These are phyloP conservation scores for Mythimna impura DNA, from an alignment of 2,888 invertebrate species.

Conservation along the genomic window DNA sequence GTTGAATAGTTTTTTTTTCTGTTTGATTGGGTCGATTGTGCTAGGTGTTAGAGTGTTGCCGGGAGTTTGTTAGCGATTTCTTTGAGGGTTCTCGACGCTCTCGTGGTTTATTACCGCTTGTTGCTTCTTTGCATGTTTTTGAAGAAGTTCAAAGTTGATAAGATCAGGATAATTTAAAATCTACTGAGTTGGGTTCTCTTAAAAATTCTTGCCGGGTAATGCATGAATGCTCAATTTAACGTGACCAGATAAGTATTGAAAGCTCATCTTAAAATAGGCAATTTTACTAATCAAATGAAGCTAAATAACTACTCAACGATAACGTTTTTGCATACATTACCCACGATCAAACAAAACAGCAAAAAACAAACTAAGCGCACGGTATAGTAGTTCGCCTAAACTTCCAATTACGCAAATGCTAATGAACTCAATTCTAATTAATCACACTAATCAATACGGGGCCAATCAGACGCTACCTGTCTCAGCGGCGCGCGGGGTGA, in stretches of 20 bases:
- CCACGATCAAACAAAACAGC: conserved; percentile 43
- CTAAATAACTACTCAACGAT: conserved; percentile 46
- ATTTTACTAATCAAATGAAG: conserved; percentile 48
- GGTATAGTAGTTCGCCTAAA: conserved; percentile 60
- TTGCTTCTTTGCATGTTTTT: conserved; percentile 66
- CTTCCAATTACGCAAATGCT: conserved; percentile 75
- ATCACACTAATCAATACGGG: conserved; percentile 84
- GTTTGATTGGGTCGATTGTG: conserved; percentile 89
- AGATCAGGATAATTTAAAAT: conserved; percentile 38
- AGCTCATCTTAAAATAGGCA: conserved; percentile 19
- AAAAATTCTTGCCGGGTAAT: not conserved
- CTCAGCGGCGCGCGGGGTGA: conserved; percentile 69
- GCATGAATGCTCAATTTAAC: not conserved
- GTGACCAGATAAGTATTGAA: not conserved
- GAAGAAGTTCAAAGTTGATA: conserved; percentile 57
- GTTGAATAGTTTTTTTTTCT: conserved; percentile 84
- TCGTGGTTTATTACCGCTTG: conserved; percentile 51
- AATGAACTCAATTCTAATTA: conserved; percentile 79
- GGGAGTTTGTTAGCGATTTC: conserved; percentile 76
- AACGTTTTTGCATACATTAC: conserved; percentile 57
- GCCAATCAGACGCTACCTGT: conserved; percentile 77
- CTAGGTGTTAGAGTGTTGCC: conserved; percentile 77
- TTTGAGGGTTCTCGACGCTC: conserved; percentile 70
- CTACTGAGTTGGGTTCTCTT: not conserved
- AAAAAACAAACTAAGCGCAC: conserved; percentile 59